Evolutionary conservation across 2,797 vertebrate genomes (phyloP).

Genomic region (Cuniculus paca): DNA sequence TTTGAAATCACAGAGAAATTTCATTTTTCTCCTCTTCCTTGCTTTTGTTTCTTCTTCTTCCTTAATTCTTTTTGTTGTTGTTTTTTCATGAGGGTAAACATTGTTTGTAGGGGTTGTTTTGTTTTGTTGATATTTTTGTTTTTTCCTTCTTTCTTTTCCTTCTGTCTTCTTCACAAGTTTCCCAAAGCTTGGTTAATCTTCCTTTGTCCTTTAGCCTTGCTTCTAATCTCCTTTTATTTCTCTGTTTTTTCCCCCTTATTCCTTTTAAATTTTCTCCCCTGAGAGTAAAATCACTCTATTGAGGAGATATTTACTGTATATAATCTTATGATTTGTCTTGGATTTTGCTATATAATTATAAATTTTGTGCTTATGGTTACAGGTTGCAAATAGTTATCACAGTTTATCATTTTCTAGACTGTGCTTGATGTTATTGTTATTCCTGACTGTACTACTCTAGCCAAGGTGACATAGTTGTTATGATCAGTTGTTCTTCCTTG

Average conservation of each 20-base stretch:
- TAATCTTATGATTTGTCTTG: not conserved
- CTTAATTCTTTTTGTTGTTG: not conserved
- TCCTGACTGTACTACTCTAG: not conserved
- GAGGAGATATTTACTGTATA: not conserved
- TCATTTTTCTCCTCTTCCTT: not conserved
- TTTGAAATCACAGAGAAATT: not conserved
- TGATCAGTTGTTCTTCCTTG: too few species aligned
- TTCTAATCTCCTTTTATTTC: not conserved
- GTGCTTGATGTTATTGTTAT: not conserved
- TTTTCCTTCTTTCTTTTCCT: not conserved
- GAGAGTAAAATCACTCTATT: not conserved
- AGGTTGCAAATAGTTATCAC: not conserved
- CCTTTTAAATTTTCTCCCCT: not conserved
- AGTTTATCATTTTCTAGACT: not conserved
- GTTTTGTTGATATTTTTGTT: not conserved
- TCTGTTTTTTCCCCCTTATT: not conserved
- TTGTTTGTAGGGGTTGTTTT: not conserved
- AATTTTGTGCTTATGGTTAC: not conserved
- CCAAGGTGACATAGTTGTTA: too few species aligned
- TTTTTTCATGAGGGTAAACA: not conserved
- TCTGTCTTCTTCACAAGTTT: not conserved
- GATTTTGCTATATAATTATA: not conserved
- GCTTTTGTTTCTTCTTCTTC: not conserved
- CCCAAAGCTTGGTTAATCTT: not conserved
- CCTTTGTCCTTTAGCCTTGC: not conserved